Percentiles rank a stretch among this genome's conserved stretches.
Conservation (phyloP, 2,797 vertebrate genomes). For the Esox masquinongy region DNA sequence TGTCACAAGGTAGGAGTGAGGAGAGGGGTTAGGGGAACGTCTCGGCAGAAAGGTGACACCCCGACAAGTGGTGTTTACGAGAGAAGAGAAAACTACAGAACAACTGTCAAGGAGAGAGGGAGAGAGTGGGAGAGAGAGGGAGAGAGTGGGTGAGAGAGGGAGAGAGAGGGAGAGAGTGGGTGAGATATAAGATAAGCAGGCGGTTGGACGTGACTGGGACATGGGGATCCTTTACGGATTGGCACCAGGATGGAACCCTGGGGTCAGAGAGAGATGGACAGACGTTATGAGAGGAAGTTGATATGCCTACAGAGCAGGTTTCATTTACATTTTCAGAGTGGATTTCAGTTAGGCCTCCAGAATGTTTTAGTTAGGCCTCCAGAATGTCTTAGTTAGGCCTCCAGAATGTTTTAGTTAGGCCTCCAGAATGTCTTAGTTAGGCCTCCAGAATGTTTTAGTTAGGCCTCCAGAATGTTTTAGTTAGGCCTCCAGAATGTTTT, state of each 20-base stretch:
- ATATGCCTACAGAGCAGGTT: neutral
- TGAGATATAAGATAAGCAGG: slow-evolving; percentile 32
- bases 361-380: too few relatives aligned
- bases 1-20: slow-evolving; percentile 11
- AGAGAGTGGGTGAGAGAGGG: neutral
- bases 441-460: too few relatives aligned
- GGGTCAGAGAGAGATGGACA: slow-evolving; percentile 28
- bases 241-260: slow-evolving; percentile 38
- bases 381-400: too few relatives aligned
- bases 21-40: slow-evolving; percentile 22
- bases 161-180: neutral
- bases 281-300: slow-evolving; percentile 9
- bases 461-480: too few relatives aligned
- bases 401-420: too few relatives aligned
- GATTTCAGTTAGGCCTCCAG: too few relatives aligned
- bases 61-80: slow-evolving; percentile 64
- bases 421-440: too few relatives aligned
- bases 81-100: slow-evolving; percentile 56
- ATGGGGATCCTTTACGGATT: slow-evolving; percentile 45
- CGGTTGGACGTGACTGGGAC: slow-evolving; percentile 46
- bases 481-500: too few relatives aligned
- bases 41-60: slow-evolving; percentile 59
- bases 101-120: slow-evolving; percentile 39
- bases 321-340: too few relatives aligned
- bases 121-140: neutral